Conservation (phyloP, 2,888 invertebrate genomes). For the Metopia argyrocephala region DNA sequence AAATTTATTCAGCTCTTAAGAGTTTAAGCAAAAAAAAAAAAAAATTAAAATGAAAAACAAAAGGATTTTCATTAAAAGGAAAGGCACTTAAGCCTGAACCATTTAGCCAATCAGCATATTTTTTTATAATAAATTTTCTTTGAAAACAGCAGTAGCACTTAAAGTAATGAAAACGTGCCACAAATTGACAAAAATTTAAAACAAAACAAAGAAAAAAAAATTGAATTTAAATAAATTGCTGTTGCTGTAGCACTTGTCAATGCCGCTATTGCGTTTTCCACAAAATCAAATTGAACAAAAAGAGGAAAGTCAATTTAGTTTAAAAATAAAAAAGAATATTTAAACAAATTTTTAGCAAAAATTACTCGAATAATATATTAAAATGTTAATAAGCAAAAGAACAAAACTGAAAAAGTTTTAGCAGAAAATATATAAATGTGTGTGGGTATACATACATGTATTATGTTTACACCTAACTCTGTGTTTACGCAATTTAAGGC, state of each 20-base stretch:
- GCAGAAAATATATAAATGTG: not conserved
- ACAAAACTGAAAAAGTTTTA: not conserved
- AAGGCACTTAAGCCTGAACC: constrained; percentile 47
- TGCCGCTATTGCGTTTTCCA: not conserved
- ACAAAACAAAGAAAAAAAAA: no score
- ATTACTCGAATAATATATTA: not conserved
- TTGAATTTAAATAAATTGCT: constrained; percentile 20
- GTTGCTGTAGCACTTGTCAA: not conserved
- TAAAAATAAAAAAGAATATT: not conserved
- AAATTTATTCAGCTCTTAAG: constrained; percentile 43
- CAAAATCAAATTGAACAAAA: not conserved
- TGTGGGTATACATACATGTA: no score
- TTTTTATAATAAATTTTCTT: constrained; percentile 33
- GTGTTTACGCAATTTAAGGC: no score
- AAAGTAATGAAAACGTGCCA: constrained; percentile 42
- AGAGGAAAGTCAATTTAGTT: constrained; percentile 9
- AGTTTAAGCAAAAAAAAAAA: not conserved
- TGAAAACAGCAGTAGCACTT: constrained; percentile 11
- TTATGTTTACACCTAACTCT: no score
- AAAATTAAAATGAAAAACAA: constrained; percentile 22
- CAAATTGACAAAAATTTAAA: constrained; percentile 51
- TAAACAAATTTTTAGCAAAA: not conserved
- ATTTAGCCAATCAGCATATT: constrained; percentile 29
- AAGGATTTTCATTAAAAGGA: constrained; percentile 48
- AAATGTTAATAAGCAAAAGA: not conserved